Base-by-base conservation (phyloP, 2,113 vertebrate species). In the Hippocampus guttulatus region DNA sequence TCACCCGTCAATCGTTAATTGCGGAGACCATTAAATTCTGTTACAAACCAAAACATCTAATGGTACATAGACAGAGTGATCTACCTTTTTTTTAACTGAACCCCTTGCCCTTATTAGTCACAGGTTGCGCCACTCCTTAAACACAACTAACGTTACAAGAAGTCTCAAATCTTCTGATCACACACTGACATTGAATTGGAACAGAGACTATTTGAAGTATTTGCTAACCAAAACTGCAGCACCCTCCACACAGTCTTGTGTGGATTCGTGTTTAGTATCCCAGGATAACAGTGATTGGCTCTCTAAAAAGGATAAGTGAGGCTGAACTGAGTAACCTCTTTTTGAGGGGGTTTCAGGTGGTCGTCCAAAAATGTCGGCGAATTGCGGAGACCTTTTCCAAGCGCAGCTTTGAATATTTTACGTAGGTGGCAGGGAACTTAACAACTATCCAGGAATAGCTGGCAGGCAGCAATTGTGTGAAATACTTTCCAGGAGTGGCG, bases 351-450 rank as follows among this genome's bases (percentile, higher is more conserved):
- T 6, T 43, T n/a, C 62, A 40, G 33, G 61, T 57, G 55, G 23
- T 57, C 21, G 21, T n/a, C 21, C 21, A 21, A 51, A 60, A 33
- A 18, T 62, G 30, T 62, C 7, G 69, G 69, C 52, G n/a, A 23
- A 23, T 77, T 74, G 71, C 69, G 54, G 55, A 74, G 52, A 45
- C 20, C 27, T 43, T 25, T 63, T 27, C 27, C 15, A 55, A 76
- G 63, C 18, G 47, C 15, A 23, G 70, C 40, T 49, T 40, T 20
- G 20, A 41, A 64, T 43, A 68, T 68, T 68, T 21, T 66, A 14
- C 8, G 49, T 2, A 21, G 16, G 55, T 38, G 52, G 43, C 14
- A 16, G 43, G 15, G 43, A 73, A 74, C 23, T 60, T 61, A 57
- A 47, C 20, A 60, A 27, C 20, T 70, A 20, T 5, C 5, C 23